Conservation (phyloP, 2,888 invertebrate species). For the Podotricha telesiphe region DNA sequence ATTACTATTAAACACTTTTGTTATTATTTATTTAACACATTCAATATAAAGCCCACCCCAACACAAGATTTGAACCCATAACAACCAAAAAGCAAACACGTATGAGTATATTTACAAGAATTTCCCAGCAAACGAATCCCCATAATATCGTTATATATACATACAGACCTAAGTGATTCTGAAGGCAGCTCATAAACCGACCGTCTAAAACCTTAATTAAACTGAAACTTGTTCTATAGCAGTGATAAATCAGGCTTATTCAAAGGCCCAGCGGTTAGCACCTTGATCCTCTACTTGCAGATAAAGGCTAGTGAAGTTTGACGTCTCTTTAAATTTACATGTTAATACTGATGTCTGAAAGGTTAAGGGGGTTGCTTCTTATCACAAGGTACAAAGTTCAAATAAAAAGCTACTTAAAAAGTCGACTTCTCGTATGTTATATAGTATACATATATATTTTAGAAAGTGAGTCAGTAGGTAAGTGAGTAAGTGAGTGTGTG, state of each 20-base stretch:
- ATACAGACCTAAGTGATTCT: conserved; percentile 5
- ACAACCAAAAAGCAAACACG: no score
- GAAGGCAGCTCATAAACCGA: conserved; percentile 24
- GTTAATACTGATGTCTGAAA: conserved; percentile 4
- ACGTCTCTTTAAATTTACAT: conserved; percentile 18
- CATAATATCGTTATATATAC: not conserved
- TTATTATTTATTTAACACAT: no score
- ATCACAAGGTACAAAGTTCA: not conserved
- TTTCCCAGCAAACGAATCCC: no score
- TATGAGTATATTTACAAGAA: no score
- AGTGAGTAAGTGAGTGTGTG: no score
- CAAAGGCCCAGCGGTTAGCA: conserved; percentile 28
- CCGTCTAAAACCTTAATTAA: conserved; percentile 31
- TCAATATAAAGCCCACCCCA: no score
- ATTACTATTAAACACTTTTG: no score
- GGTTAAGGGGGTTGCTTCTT: not conserved
- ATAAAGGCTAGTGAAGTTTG: conserved; percentile 18
- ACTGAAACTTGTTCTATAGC: conserved; percentile 23
- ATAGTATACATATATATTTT: no score
- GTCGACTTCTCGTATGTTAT: no score
- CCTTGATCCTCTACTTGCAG: conserved; percentile 25
- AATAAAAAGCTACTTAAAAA: not conserved
- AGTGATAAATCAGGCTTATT: conserved; percentile 35
- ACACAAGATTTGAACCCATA: not conserved
- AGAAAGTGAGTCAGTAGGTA: no score